phyloP scores from a whole-genome alignment of 2,797 vertebrate species.

The Manis crassicaudata region DNA sequence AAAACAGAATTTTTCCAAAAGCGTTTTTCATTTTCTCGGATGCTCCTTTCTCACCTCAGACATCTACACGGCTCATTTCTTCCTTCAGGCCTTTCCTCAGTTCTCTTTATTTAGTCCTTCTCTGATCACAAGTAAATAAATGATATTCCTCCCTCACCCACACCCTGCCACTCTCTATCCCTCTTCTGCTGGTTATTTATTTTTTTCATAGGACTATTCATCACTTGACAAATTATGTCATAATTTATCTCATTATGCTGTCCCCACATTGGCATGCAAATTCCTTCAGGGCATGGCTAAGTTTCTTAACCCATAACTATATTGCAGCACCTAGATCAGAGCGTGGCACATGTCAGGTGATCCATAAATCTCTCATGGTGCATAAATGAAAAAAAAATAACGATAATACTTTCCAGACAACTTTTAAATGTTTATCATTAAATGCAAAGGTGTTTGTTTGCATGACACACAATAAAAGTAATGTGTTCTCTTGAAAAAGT shows the following conservation, averaged over 20 bases:
- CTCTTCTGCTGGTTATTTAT: not conserved
- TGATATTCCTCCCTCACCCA: not conserved
- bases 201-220: not conserved
- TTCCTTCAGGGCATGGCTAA: not conserved
- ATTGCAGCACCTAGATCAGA: not conserved
- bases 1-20: slow-evolving; percentile 17
- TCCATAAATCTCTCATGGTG: not conserved
- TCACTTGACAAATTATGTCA: not conserved
- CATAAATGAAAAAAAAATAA: not conserved
- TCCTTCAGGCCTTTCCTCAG: not conserved
- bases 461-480: not conserved
- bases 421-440: not conserved
- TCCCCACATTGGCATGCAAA: not conserved
- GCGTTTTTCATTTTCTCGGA: not conserved
- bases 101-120: not conserved
- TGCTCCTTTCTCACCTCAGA: not conserved
- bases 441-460: not conserved
- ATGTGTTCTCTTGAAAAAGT: not conserved
- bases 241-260: not conserved
- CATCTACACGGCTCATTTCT: not conserved
- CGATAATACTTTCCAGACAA: not conserved
- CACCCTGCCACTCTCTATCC: not conserved
- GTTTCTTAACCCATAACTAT: not conserved
- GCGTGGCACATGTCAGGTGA: not conserved
- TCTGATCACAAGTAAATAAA: not conserved